Evolutionary conservation across 2,113 vertebrate genomes (phyloP), one percentile per base, ranked within the genome.

Genomic region (Andinoacara biseriatus): DNA sequence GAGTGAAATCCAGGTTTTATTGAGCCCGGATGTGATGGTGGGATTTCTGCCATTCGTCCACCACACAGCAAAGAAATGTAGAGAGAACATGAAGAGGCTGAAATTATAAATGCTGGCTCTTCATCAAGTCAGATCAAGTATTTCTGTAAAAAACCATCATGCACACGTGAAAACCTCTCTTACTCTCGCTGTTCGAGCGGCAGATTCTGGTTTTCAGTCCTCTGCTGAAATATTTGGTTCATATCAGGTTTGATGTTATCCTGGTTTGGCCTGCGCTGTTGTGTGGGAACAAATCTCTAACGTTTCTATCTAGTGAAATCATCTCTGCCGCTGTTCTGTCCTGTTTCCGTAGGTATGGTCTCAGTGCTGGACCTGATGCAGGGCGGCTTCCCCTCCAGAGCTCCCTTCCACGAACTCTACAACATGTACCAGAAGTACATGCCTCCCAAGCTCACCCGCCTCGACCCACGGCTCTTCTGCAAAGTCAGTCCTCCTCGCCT

Each of bases 341-440:
- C 9, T 26, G 4, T 26, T 84, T 3, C 43, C 26, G 14, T 15
- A 99, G 98, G 98, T 3, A 99, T 99, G 98, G 98, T 99, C 78
- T 98, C 98, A 0, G 98, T 99, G 40, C 92, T 99, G 96, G 98
- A 99, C 92, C 93, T 99, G 90, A 99, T 99, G 98, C 98, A 99
- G 93, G 98, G 98, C 7, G 98, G 98, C 13, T 99, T 99, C 89
- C 98, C 98, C 0, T 99, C 98, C 14, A 94, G 98, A 76, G 98
- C 98, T 33, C 97, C 98, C 0, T 99, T 99, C 95, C 98, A 99
- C 5, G 98, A 99, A n/a, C 96, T 99, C 3, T 99, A 99, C 94
- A 99, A 99, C 90, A 99, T 99, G 98, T 99, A 99, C 92, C 97
- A 99, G 93, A 96, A 97, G 80, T 99, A 98, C 82, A 96, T 99